Conservation (phyloP, 1,140 invertebrate species). For the Magallana angulata region DNA sequence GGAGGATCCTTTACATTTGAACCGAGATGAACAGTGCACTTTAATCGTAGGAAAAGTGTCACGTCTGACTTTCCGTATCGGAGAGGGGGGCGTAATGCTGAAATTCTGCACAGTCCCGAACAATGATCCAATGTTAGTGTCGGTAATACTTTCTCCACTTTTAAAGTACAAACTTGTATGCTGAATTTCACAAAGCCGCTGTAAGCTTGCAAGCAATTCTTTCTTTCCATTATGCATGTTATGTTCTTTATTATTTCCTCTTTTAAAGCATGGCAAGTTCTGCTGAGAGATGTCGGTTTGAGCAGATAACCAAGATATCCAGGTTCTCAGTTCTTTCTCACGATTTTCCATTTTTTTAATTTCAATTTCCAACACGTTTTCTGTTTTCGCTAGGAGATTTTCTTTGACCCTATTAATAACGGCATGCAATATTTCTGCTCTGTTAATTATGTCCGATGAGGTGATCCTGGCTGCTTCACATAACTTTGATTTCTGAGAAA, state of each 20-base stretch:
- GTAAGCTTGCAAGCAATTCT: neutral
- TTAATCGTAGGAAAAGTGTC: neutral
- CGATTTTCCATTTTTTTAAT: neutral
- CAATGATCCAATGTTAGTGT: neutral
- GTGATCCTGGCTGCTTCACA: neutral
- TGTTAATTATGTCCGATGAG: neutral
- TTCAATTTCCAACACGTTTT: slow-evolving; percentile 3
- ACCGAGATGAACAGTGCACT: neutral
- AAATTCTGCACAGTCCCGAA: slow-evolving; percentile 12
- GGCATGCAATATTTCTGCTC: neutral
- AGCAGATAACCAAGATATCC: neutral
- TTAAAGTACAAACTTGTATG: slow-evolving; percentile 28
- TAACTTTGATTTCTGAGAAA: slow-evolving; percentile 5
- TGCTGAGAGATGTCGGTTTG: slow-evolving; percentile 7
- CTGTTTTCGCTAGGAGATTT: neutral
- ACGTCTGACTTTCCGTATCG: neutral
- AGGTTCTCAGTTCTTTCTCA: slow-evolving; percentile 15
- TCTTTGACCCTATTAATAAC: neutral
- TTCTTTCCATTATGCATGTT: neutral
- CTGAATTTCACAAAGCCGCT: neutral
- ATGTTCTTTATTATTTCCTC: neutral
- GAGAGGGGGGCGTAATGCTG: neutral
- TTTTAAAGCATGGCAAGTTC: neutral
- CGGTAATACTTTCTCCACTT: neutral
- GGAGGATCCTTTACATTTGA: slow-evolving; percentile 30